Percentiles rank a stretch among this genome's conserved stretches.
These are phyloP conservation scores for Tenodera sinensis DNA, from an alignment of 2,888 invertebrate genomes.

Conservation along the genomic window DNA sequence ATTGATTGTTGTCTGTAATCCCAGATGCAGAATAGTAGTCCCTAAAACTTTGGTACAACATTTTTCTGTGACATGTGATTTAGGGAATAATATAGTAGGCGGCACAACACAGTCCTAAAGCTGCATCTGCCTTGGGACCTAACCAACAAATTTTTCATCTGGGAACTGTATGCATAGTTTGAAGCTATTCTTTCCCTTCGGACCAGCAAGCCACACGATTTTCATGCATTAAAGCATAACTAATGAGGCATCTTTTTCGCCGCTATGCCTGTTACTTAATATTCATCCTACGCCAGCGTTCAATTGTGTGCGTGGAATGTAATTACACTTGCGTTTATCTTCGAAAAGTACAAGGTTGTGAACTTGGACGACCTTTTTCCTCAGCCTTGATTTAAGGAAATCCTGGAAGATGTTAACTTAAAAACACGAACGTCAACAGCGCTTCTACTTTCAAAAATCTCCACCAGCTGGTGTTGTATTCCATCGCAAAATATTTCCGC, in stretches of 20 bases:
- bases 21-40: no score
- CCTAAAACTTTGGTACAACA: no score
- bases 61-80: no score
- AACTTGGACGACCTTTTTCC: background rate
- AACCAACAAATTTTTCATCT: background rate
- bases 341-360: background rate
- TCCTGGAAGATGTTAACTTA: background rate
- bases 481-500: background rate
- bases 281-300: background rate
- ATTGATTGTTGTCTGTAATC: no score
- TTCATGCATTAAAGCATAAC: background rate
- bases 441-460: no score
- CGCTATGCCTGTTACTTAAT: background rate
- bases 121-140: background rate
- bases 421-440: background rate
- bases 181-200: background rate
- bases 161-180: no score
- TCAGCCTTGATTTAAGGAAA: background rate
- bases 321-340: background rate
- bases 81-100: no score
- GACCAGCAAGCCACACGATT: background rate
- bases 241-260: background rate
- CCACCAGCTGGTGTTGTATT: background rate
- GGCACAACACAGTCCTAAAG: background rate
- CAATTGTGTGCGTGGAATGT: background rate